phyloP scores from a whole-genome alignment of 2,113 vertebrate species.

The Melanerpes aurifrons region DNA sequence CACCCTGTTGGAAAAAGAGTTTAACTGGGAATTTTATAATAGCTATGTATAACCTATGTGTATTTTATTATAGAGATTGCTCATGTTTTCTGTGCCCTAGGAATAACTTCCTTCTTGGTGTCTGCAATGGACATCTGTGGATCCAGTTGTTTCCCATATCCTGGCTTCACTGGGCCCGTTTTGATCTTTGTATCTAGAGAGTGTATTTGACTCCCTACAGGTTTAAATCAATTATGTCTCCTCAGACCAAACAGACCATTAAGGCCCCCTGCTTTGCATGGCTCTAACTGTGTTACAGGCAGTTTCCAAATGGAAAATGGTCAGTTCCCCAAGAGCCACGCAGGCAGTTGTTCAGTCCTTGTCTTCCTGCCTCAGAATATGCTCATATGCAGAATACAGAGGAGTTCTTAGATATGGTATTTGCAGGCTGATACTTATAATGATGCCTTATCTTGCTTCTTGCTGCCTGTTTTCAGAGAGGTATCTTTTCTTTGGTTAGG shows the following conservation, averaged over 20 bases:
- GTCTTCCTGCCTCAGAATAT: not conserved
- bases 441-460: not conserved
- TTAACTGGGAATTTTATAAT: not conserved
- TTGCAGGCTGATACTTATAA: not conserved
- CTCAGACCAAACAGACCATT: not conserved
- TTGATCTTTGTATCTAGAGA: not conserved
- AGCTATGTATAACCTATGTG: not conserved
- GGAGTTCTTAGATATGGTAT: not conserved
- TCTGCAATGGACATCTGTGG: not conserved
- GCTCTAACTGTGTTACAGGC: not conserved
- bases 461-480: not conserved
- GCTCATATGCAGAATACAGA: not conserved
- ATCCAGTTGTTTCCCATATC: not conserved
- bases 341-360: not conserved
- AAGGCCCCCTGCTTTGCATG: not conserved
- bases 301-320: not conserved
- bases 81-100: not conserved
- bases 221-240: not conserved
- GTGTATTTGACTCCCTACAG: not conserved
- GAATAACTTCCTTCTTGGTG: not conserved
- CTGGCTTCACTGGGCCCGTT: not conserved
- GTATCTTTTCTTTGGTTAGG: not conserved
- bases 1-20: not conserved
- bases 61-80: not conserved
- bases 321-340: not conserved